These are phyloP conservation scores for Acrobeloides nanus DNA, from an alignment of 2,888 invertebrate species.

Conservation along the genomic window DNA sequence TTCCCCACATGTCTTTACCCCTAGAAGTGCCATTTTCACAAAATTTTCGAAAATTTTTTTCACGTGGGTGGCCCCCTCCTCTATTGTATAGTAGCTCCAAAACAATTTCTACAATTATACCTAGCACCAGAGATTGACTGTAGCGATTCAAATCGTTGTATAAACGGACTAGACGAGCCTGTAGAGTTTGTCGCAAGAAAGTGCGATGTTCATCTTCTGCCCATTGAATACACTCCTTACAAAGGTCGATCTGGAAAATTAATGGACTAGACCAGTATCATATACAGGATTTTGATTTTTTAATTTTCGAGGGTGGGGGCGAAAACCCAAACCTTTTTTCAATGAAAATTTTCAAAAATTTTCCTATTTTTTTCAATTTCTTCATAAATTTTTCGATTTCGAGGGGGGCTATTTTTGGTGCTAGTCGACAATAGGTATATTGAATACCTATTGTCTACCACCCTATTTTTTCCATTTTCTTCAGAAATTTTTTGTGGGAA, in stretches of 20 bases:
- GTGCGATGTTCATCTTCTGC: conserved; percentile 94
- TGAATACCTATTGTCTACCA: too few relatives aligned
- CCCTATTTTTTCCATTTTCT: too few relatives aligned
- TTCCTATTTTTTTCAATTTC: too few relatives aligned
- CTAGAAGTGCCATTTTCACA: too few relatives aligned
- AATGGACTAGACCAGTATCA: conserved; percentile 5
- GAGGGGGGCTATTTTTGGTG: too few relatives aligned
- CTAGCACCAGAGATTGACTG: conserved; percentile 53
- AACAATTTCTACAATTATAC: conserved; percentile 33
- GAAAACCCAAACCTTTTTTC: neutral
- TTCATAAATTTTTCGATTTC: neutral
- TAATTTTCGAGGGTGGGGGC: neutral
- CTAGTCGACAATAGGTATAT: too few relatives aligned
- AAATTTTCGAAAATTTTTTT: too few relatives aligned
- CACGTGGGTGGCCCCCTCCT: too few relatives aligned
- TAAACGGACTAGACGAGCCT: conserved; percentile 85
- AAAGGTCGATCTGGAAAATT: conserved; percentile 57
- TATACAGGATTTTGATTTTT: neutral
- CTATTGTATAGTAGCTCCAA: too few relatives aligned
- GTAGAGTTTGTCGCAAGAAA: conserved; percentile 87
- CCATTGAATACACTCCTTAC: conserved; percentile 94
- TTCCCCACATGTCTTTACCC: too few relatives aligned
- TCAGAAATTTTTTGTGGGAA: too few relatives aligned
- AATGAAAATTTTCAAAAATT: too few relatives aligned
- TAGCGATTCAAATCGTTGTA: conserved; percentile 62